Evolutionary conservation across 2,888 invertebrate genomes (phyloP), one percentile per base, ranked within the genome.

Genomic region (Chromoteleia sp.): DNA sequence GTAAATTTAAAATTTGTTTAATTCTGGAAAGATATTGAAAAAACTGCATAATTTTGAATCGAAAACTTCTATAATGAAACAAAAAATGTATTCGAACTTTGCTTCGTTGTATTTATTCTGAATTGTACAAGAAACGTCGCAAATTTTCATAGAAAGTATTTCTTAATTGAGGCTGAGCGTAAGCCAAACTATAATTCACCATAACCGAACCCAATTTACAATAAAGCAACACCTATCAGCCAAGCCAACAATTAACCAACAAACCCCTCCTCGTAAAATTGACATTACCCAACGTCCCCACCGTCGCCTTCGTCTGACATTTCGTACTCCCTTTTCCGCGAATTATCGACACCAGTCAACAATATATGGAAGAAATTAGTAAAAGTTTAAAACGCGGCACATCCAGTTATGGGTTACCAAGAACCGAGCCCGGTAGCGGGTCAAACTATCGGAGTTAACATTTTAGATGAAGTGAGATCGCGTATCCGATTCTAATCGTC

Each of bases 391-490:
- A 75, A 63, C n/a, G 41, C 36, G 45, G 75, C 52, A 80, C 70
- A 58, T 75, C 74, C 79, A 82, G 82, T 83, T 67, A 80, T 61
- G 50, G 74, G 84, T 86, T 85, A 84, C 83, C 85, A 86, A 83
- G 86, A 85, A 86, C 84, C 80, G 79, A 71, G 76, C 83, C 58
- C 65, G 74, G 79, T 83, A 83, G 71, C 83, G 78, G 87, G 88
- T 87, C 86, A 86, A 84, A 61, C 80, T 59, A 80, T 74, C 79
- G 70, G 85, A 87, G 86, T 89, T 88, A 86, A 87, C 86, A 89
- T 88, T 89, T 88, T 86, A 88, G 87, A 88, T 88, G 79, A 85
- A 84, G 83, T 58, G 65, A 80, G 80, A 83, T 81, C 80, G 80
- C 70, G 71, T 83, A 76, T 73, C 79, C 83, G 86, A 87, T 88